phyloP scores from a whole-genome alignment of 2,113 vertebrate species.

The Pungitius pungitius region DNA sequence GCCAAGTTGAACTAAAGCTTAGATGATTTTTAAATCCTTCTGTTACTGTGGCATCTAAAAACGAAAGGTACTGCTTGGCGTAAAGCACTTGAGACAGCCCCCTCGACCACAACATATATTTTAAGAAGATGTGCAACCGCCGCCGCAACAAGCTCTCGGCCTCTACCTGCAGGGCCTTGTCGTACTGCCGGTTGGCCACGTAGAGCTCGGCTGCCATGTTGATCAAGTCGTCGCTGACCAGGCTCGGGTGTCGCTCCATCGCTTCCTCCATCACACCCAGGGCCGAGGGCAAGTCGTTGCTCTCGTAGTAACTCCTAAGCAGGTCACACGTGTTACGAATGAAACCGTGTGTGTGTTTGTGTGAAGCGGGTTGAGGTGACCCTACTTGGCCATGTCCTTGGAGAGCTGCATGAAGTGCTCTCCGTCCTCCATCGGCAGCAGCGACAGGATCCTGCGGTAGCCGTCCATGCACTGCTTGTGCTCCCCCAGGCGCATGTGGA shows the following conservation, averaged over 20 bases:
- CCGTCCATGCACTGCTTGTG: conserved; percentile 98
- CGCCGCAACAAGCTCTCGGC: background rate
- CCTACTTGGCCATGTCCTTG: conserved; percentile 97
- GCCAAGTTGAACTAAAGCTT: too few species aligned
- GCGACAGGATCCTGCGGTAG: conserved; percentile 90
- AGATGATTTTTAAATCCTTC: background rate
- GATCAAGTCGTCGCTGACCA: conserved; percentile 91
- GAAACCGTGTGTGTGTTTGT: background rate
- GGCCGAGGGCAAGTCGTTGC: conserved; percentile 88
- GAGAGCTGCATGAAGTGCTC: conserved; percentile 97
- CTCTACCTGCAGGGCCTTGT: conserved; percentile 88
- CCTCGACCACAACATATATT: background rate
- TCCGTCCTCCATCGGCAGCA: conserved; percentile 90
- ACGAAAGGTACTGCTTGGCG: background rate
- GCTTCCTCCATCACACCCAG: conserved; percentile 92
- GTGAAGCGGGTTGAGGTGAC: background rate
- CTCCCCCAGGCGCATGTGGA: conserved; percentile 94
- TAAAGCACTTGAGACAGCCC: background rate
- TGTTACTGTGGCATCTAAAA: background rate
- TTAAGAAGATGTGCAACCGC: background rate
- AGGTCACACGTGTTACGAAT: conserved; percentile 14
- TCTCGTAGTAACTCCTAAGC: conserved; percentile 93
- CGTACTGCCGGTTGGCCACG: conserved; percentile 90
- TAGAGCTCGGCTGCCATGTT: conserved; percentile 95
- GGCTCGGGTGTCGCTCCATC: conserved; percentile 86